Conservation (phyloP, 2,797 vertebrate genomes). For the Lateolabrax maculatus region DNA sequence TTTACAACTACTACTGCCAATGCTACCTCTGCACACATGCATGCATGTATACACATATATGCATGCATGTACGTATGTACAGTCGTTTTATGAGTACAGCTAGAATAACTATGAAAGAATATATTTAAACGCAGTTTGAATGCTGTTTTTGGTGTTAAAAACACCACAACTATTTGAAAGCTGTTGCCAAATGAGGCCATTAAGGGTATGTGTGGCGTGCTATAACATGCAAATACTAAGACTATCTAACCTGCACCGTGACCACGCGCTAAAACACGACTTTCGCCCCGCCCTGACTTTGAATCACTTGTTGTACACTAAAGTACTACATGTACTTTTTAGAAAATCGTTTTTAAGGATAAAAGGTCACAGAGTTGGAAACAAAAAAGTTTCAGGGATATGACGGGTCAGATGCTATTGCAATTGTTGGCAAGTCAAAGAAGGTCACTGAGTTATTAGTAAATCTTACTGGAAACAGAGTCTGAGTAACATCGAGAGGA, state of each 20-base stretch:
- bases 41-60: neutral
- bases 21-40: neutral
- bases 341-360: neutral
- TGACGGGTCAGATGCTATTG: neutral
- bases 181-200: neutral
- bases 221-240: slow-evolving; percentile 16
- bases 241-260: slow-evolving; percentile 8
- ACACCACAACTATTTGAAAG: neutral
- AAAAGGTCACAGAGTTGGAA: neutral
- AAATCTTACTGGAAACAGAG: slow-evolving; percentile 16
- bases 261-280: neutral
- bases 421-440: neutral
- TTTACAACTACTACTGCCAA: neutral
- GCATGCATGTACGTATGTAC: neutral
- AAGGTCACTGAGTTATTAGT: neutral
- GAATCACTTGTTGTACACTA: neutral
- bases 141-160: too few relatives aligned
- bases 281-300: neutral
- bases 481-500: slow-evolving; percentile 6
- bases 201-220: neutral
- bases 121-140: neutral
- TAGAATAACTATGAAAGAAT: neutral
- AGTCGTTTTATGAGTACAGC: too few relatives aligned
- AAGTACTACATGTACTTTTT: neutral
- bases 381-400: neutral